Evolutionary conservation across 2,797 vertebrate species (phyloP).

Genomic region (Pelodytes ibericus): DNA sequence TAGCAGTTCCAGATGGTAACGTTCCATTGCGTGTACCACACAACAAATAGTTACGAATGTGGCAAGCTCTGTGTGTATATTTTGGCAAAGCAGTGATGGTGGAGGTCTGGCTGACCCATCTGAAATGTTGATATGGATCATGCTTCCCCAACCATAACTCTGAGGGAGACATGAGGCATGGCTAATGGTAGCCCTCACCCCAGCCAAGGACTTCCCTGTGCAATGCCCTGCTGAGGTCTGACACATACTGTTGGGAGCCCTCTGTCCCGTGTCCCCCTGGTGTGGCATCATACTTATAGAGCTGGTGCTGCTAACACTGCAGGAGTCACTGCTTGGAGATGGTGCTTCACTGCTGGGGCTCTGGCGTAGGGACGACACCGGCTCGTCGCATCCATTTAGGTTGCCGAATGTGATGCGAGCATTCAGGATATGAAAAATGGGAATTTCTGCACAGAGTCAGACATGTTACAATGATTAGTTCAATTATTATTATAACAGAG

Average conservation of each 20-base stretch:
- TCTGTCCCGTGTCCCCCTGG: conserved; percentile 42
- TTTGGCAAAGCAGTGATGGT: conserved; percentile 41
- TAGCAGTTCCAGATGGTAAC: too few species aligned
- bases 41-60: conserved; percentile 3
- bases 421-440: conserved; percentile 95
- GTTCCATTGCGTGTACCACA: neutral
- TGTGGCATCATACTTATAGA: conserved; percentile 80
- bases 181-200: conserved; percentile 36
- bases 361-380: conserved; percentile 74
- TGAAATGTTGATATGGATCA: conserved; percentile 48
- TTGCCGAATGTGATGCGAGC: conserved; percentile 97
- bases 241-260: conserved; percentile 53
- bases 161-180: conserved; percentile 36
- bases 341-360: conserved; percentile 83
- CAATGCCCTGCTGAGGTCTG: conserved; percentile 44
- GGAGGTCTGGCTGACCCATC: conserved; percentile 31
- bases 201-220: conserved; percentile 31
- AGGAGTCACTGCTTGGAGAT: conserved; percentile 92
- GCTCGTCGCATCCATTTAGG: conserved; percentile 93
- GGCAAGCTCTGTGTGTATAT: conserved; percentile 24
- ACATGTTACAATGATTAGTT: neutral
- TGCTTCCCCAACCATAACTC: conserved; percentile 26
- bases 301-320: conserved; percentile 95
- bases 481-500: too few species aligned
- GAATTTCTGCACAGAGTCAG: conserved; percentile 82